These are phyloP conservation scores for Nylanderia fulva DNA, from an alignment of 1,140 invertebrate genomes.

Conservation along the genomic window DNA sequence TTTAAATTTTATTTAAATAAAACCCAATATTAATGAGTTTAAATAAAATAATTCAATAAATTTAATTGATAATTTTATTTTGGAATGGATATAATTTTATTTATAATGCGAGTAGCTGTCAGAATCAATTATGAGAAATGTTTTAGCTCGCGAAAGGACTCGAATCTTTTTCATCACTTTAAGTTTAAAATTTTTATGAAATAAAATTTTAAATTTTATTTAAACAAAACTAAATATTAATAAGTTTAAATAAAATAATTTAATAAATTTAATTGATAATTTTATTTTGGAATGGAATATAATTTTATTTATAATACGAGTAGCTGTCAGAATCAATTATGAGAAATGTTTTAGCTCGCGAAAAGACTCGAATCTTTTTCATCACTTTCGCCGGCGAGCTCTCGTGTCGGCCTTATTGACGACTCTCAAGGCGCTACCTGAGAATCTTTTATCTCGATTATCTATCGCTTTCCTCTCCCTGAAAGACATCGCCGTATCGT, in stretches of 20 bases:
- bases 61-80: neutral
- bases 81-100: neutral
- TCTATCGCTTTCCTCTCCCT: constrained; percentile 26
- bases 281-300: neutral
- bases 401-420: constrained; percentile 20
- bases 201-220: no score
- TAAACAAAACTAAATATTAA: no score
- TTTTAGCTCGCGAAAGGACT: neutral
- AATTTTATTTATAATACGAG: no score
- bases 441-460: constrained; percentile 54
- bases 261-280: no score
- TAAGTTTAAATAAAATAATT: no score
- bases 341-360: neutral
- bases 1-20: no score
- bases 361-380: constrained; percentile 3
- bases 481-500: constrained; percentile 22
- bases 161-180: constrained; percentile 15
- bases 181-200: no score
- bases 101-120: neutral
- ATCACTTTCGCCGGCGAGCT: constrained; percentile 21
- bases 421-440: constrained; percentile 35
- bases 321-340: neutral
- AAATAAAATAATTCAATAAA: no score
- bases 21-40: no score
- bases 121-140: neutral